Base-by-base conservation (phyloP, 2,888 invertebrate species). In the Trichogramma dendrolimi region DNA sequence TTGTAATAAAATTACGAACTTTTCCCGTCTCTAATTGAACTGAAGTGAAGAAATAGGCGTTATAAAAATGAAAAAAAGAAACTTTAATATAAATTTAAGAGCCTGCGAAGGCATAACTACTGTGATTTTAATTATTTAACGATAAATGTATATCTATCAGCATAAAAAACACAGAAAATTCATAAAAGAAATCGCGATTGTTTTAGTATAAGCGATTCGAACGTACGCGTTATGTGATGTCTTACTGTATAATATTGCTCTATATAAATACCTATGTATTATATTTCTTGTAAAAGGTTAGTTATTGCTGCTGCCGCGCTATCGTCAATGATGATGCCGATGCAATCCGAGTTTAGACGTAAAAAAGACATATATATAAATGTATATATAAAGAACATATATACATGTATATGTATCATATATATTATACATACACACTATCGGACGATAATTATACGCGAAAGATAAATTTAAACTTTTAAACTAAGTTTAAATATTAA, bases 61-160 rank as follows among this genome's bases (percentile, higher is more conserved):
- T 75, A 75, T 72, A 70, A 39, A 55, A 27, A 57, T 60, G 50
- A 52, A 55, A 60, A 58, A 63, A 59, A 50, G 39, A 48, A 43
- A 38, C 63, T n/a, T 75, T 70, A 75, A 73, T 77, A 73, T 77
- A 78, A 75, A 77, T 77, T 76, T 77, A 76, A 76, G 78, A 75
- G 78, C 78, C 79, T 73, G 75, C 73, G 73, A 78, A 73, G 78
- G 78, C 79, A 78, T 78, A 77, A 79, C 77, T 79, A 79, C 79
- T 79, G 79, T 79, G 78, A 79, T 79, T 79, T 79, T 79, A 79
- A 79, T 78, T 79, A 79, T 79, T 79, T 79, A 79, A 78, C 73
- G 74, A 77, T 79, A 76, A 46, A 27, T 27, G 27, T 27, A 64
- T 53, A 41, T 62, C 56, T 67, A 64, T 64, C 60, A 58, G 27